Conservation (phyloP, 1,140 invertebrate species). For the Bombus confusus region DNA sequence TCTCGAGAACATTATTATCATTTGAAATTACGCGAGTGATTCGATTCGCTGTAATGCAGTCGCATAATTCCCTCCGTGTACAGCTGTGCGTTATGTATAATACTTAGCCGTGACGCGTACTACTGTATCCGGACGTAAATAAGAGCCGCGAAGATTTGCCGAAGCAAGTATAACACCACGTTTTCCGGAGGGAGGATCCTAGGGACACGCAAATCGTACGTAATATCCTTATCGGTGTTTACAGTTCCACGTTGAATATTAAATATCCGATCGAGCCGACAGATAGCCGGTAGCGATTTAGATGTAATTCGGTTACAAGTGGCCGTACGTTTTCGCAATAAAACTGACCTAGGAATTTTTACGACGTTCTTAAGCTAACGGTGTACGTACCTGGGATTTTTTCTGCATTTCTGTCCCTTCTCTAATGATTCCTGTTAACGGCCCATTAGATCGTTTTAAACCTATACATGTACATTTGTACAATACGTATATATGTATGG, state of each 20-base stretch:
- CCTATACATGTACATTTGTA: too few relatives aligned
- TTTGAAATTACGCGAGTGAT: constrained; percentile 66
- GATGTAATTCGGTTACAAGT: not conserved
- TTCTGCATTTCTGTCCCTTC: not conserved
- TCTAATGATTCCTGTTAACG: not conserved
- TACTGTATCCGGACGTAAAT: constrained; percentile 1
- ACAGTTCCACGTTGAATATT: not conserved
- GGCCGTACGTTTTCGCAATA: not conserved
- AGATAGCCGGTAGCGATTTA: not conserved
- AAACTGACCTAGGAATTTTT: not conserved
- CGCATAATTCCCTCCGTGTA: constrained; percentile 43
- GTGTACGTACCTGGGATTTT: not conserved
- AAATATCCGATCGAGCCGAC: not conserved
- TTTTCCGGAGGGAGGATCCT: not conserved
- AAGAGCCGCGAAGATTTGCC: constrained; percentile 3
- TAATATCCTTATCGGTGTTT: constrained; percentile 16
- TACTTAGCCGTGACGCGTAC: constrained; percentile 13
- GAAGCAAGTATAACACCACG: not conserved
- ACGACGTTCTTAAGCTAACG: not conserved
- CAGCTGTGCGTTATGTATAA: constrained; percentile 16
- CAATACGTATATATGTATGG: too few relatives aligned
- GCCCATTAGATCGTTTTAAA: not conserved
- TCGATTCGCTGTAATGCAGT: constrained; percentile 62
- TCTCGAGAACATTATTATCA: constrained; percentile 70
- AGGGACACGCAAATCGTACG: not conserved